A percentile compares a stretch with the other conserved stretches of the same genome.
These are phyloP conservation scores for Pygathrix nemaeus DNA, from an alignment of 2,113 vertebrate genomes.

Conservation along the genomic window DNA sequence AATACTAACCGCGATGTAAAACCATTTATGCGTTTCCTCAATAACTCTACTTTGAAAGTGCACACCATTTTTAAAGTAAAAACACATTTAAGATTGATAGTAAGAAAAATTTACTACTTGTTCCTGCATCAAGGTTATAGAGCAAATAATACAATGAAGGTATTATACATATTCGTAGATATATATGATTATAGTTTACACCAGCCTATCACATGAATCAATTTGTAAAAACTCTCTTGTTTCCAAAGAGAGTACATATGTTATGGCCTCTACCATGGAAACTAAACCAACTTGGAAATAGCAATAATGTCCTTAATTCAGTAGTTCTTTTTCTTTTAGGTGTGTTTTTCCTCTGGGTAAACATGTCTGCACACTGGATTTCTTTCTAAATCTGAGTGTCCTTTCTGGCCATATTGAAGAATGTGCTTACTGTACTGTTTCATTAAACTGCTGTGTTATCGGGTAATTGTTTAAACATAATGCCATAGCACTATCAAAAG, in stretches of 20 bases:
- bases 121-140: background rate
- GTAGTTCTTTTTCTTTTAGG: background rate
- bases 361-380: conserved; percentile 64
- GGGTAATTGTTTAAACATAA: conserved; percentile 92
- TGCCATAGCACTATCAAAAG: conserved; percentile 89
- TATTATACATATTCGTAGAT: background rate
- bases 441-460: conserved; percentile 87
- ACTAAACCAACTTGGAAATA: background rate
- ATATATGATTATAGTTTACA: background rate
- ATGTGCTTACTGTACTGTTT: conserved; percentile 84
- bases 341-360: conserved; percentile 62
- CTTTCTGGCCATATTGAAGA: conserved; percentile 82
- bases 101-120: background rate
- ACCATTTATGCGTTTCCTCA: background rate
- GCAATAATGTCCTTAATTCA: conserved; percentile 14
- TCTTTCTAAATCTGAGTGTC: conserved; percentile 79
- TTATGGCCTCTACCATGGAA: background rate
- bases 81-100: background rate
- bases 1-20: background rate
- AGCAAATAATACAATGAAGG: background rate
- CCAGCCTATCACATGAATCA: background rate
- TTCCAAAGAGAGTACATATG: background rate
- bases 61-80: background rate
- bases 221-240: background rate
- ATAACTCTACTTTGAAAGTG: background rate